Evolutionary conservation across 2,113 vertebrate genomes (phyloP), one percentile per base, ranked within the genome.

Genomic region (Toxotes jaculatrix): DNA sequence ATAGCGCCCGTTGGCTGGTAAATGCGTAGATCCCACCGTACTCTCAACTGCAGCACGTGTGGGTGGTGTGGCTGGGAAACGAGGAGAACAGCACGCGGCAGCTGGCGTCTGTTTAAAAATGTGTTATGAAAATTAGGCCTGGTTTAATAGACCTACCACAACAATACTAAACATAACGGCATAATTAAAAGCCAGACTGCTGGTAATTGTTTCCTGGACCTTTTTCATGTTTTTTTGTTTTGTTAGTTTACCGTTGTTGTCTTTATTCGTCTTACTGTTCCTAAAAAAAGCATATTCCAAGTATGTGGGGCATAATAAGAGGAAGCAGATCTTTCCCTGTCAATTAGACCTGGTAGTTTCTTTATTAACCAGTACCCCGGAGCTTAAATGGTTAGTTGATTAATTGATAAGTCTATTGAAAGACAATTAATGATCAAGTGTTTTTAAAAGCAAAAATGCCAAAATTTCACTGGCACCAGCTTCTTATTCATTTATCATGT

Each of bases 41-140:
- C 47, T 21, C 32, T 31, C 3, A 1, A 1, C 45, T 0, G 51
- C 61, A 0, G 88, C 94, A 95, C 94, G 94, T 95, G 94, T 74
- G 16, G 68, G 5, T 91, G 86, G 91, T 92, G 89, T 92, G 92
- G 92, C 53, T 63, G 40, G 9, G 19, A 66, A 71, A 49, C 17
- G 47, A 59, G 61, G 21, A 5, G 56, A 51, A 2, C 59, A 56
- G 81, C 91, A 90, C 89, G 86, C 34, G 84, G 86, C 88, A 51
- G 10, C 13, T 27, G 47, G 63, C 78, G 40, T 83, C 56, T 84
- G 83, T 60, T n/a, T 14, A 53, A 63, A 34, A 73, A 59, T 8
- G 79, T 62, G 59, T 21, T 64, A 23, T 64, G 45, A 16, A 62
- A 70, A 75, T 73, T 7, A 17, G 56, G 4, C 16, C 5, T 4